Evolutionary conservation across 2,113 vertebrate genomes (phyloP), one percentile per base, ranked within the genome.

Genomic region (Triplophysa siluroides): DNA sequence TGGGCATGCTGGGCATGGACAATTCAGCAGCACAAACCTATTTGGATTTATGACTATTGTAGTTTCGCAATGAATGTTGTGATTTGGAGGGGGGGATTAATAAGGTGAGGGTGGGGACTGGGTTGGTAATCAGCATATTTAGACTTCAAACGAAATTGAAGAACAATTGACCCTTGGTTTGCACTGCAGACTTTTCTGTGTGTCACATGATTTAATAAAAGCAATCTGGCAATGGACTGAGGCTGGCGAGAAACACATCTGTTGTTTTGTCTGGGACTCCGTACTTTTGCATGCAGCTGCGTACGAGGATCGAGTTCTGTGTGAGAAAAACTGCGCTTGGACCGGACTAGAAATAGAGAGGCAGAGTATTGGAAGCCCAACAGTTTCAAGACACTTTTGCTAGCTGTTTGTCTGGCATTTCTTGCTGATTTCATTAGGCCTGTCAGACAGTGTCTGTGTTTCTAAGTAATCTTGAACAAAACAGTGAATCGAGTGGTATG

Each of bases 351-450:
- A 5, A 72, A 47, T 63, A 26, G 26, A 69, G 5, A 71, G 18
- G 54, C 72, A n/a, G 9, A 75, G 61, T 26, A 11, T 43, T 74
- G 65, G 16, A 66, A 50, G 61, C 23, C 16, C 8, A 66, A 47
- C 38, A 71, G 50, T 58, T 60, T 43, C 47, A 45, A 54, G 62
- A 45, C 54, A 10, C n/a, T 54, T 72, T 56, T 72, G 21, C n/a
- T 69, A 47, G 52, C 73, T 69, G 72, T 76, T 65, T 65, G 26
- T 19, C 8, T 45, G 24, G 16, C 75, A 52, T 45, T 72, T 77
- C 67, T 24, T 77, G 33, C 21, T 74, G 41, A 56, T 81, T 47
- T 78, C 50, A 81, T 81, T 79, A 74, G 13, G 69, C 16, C 58
- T 79, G 58, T 60, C 71, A 74, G 79, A 78, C 60, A 29, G 26